These are phyloP conservation scores for Eurystomus glaucurus DNA, from an alignment of 2,797 vertebrate species.

Conservation along the genomic window DNA sequence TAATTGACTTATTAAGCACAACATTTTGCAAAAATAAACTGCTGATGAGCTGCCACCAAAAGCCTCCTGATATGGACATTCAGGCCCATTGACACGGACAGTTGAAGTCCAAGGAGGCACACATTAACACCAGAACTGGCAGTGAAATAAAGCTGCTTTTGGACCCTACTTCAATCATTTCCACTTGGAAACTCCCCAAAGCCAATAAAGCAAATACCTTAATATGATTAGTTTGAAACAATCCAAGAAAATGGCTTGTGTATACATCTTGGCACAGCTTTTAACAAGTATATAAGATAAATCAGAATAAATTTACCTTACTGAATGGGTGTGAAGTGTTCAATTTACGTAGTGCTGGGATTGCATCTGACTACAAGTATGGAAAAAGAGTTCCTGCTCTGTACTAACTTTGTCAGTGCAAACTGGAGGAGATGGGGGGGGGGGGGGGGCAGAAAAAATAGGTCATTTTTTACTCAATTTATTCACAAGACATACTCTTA, in stretches of 20 bases:
- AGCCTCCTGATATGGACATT: neutral
- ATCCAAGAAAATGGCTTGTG: conserved; percentile 80
- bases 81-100: neutral
- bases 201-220: conserved; percentile 79
- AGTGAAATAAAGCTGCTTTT: conserved; percentile 74
- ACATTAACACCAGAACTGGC: conserved; percentile 53
- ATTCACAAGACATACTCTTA: neutral
- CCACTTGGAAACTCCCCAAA: conserved; percentile 77
- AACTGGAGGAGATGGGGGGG: neutral
- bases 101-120: conserved; percentile 23
- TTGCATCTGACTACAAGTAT: neutral
- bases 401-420: neutral
- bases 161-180: conserved; percentile 80
- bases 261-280: conserved; percentile 80
- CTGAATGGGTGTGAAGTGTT: conserved; percentile 26
- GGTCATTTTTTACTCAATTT: neutral
- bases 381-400: neutral
- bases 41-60: neutral
- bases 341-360: neutral
- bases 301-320: conserved; percentile 77
- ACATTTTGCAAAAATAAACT: neutral
- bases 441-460: neutral
- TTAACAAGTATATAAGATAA: conserved; percentile 73
- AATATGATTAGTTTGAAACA: conserved; percentile 78
- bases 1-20: neutral